Evolutionary conservation across 2,888 invertebrate genomes (phyloP).

Genomic region (Ophion ellenae): DNA sequence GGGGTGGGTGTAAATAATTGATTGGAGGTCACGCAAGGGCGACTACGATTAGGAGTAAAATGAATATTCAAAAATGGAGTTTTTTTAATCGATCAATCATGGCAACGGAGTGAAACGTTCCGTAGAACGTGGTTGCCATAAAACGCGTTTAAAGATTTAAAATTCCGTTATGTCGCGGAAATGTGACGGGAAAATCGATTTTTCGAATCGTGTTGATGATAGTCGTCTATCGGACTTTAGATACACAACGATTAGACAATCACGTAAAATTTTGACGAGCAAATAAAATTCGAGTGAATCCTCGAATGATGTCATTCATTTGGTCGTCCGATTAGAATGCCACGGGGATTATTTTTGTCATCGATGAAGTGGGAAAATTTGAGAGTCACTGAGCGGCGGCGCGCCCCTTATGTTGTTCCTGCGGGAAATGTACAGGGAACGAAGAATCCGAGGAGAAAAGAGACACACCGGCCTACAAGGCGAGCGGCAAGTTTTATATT

Average conservation of each 20-base stretch:
- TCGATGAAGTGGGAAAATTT: slow-evolving; percentile 43
- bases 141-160: background rate
- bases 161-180: background rate
- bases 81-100: background rate
- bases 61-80: background rate
- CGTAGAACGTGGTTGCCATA: background rate
- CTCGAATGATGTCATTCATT: background rate
- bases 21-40: background rate
- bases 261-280: too few relatives aligned
- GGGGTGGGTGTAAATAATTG: background rate
- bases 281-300: background rate
- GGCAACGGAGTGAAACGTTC: background rate
- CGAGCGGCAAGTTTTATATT: slow-evolving; percentile 79
- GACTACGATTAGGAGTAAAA: background rate
- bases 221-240: background rate
- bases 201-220: background rate
- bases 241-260: too few relatives aligned
- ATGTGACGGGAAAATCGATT: background rate
- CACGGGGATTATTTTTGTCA: background rate
- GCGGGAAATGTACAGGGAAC: slow-evolving; percentile 74
- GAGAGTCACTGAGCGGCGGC: slow-evolving; percentile 73
- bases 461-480: slow-evolving; percentile 75
- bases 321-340: background rate
- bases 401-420: slow-evolving; percentile 73
- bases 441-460: slow-evolving; percentile 72